Percentiles rank a stretch among this genome's conserved stretches.
Evolutionary conservation across 2,888 invertebrate genomes (phyloP).

Genomic region (Chaitophorus viminalis): DNA sequence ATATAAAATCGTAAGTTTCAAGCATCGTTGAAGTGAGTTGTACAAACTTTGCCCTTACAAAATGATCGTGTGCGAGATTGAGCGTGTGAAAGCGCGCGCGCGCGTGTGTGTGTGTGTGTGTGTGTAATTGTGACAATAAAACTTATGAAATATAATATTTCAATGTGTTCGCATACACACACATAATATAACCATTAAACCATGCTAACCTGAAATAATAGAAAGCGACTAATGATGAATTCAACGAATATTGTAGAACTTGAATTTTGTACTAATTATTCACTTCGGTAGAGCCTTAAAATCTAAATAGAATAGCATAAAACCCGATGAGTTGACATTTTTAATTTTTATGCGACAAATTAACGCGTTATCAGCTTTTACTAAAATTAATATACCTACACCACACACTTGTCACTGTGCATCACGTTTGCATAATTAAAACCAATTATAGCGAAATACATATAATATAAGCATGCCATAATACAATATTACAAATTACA

Average conservation of each 20-base stretch:
- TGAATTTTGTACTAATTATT: neutral
- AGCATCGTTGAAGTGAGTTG: conserved; percentile 40
- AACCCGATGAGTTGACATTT: neutral
- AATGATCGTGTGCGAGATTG: neutral
- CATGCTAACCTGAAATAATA: neutral
- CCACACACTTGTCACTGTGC: neutral
- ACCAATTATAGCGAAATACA: neutral
- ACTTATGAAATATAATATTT: neutral
- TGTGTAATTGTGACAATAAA: conserved; percentile 17
- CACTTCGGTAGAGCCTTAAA: neutral
- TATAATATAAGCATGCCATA: neutral
- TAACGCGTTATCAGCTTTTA: neutral
- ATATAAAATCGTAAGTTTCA: conserved; percentile 45
- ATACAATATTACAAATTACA: neutral
- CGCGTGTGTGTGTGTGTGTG: neutral
- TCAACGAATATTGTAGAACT: neutral
- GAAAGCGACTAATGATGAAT: neutral
- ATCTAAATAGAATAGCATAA: neutral
- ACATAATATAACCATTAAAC: neutral
- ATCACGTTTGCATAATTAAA: neutral
- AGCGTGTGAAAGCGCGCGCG: too few relatives aligned
- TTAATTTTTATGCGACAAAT: neutral
- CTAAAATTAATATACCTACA: neutral
- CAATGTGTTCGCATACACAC: neutral
- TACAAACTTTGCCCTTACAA: conserved; percentile 38